Conservation (phyloP, 2,888 invertebrate species). For the Nephrotoma guestfalica region DNA sequence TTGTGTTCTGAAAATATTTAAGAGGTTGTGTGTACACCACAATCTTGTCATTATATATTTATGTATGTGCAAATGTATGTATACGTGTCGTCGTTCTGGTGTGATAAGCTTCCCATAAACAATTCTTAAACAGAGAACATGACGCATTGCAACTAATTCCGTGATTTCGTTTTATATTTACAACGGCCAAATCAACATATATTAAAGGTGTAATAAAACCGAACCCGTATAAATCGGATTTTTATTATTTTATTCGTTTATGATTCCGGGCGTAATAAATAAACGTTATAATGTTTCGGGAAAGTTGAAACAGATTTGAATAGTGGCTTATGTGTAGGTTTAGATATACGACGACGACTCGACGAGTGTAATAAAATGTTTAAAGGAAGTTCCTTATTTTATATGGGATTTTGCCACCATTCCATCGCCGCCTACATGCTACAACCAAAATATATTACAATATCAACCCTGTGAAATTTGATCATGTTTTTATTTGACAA, state of each 20-base stretch:
- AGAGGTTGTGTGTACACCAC: not conserved
- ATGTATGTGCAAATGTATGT: not conserved
- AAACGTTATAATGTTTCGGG: not conserved
- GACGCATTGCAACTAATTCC: not conserved
- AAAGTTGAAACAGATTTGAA: not conserved
- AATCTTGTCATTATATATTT: not conserved
- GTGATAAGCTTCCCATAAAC: not conserved
- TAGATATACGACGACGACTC: not conserved
- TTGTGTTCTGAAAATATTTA: not conserved
- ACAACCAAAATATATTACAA: not conserved
- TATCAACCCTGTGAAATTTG: not conserved
- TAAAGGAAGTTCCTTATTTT: not conserved
- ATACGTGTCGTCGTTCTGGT: not conserved
- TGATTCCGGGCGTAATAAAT: not conserved
- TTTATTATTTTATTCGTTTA: not conserved
- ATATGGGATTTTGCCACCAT: not conserved
- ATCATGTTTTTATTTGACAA: not conserved
- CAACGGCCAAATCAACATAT: not conserved
- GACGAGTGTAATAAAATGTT: not conserved
- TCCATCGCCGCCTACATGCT: not conserved
- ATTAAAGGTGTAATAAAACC: not conserved
- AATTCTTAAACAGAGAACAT: not conserved
- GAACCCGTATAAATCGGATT: not conserved
- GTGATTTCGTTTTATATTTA: not conserved
- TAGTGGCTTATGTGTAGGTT: too few relatives aligned